Conservation (phyloP, 2,113 vertebrate species). For the Leucosticte australis region DNA sequence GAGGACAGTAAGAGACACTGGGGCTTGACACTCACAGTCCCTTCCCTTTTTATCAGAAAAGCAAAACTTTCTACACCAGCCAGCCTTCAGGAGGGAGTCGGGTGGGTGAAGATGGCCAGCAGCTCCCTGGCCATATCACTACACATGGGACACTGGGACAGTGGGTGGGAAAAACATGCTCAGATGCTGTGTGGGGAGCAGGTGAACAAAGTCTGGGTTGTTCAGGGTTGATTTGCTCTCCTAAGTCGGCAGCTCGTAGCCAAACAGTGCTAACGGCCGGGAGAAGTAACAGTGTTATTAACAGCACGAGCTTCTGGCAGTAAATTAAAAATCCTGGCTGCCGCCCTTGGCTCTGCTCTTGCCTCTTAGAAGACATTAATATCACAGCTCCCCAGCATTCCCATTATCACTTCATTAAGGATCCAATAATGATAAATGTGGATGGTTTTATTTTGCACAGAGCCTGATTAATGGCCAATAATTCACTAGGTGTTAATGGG, state of each 20-base stretch:
- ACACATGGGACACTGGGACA: not conserved
- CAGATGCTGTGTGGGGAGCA: not conserved
- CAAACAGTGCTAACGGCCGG: not conserved
- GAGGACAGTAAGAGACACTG: not conserved
- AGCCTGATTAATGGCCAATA: constrained; percentile 69
- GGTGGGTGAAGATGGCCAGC: not conserved
- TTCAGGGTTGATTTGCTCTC: not conserved
- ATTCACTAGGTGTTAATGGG: constrained; percentile 71
- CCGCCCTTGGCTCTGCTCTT: constrained; percentile 55
- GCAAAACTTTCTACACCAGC: not conserved
- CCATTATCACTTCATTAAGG: constrained; percentile 74
- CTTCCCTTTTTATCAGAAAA: not conserved
- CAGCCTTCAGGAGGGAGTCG: not conserved
- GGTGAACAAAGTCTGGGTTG: not conserved
- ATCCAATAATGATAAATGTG: constrained; percentile 69
- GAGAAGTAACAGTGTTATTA: constrained; percentile 46
- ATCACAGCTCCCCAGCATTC: constrained; percentile 68
- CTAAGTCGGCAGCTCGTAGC: not conserved
- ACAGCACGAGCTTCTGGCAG: constrained; percentile 53
- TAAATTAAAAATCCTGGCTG: constrained; percentile 72
- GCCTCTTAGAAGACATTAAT: constrained; percentile 72
- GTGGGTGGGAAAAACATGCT: rapidly evolving
- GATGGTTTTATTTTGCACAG: constrained; percentile 56
- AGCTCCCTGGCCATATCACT: not conserved
- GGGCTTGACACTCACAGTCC: not conserved